Evolutionary conservation across 2,113 vertebrate species (phyloP).

Genomic region (Haemorhous mexicanus): DNA sequence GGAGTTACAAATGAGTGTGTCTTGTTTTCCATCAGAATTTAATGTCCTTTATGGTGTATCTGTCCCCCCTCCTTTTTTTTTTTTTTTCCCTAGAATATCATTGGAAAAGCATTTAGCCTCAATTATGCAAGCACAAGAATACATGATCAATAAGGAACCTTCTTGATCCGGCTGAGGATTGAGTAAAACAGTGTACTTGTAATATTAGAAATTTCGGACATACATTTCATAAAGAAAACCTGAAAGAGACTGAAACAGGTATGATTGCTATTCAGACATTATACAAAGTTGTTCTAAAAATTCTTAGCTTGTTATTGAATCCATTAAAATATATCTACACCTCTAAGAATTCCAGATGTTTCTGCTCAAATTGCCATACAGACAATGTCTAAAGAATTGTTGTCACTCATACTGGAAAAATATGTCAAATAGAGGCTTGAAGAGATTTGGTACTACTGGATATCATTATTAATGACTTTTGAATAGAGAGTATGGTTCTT

Average conservation of each 20-base stretch:
- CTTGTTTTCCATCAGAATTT: background rate
- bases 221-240: background rate
- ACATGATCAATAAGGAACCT: background rate
- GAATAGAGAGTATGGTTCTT: background rate
- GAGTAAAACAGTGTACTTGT: background rate
- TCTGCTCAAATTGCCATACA: background rate
- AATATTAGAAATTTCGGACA: background rate
- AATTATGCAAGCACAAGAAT: background rate
- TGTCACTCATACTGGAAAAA: background rate
- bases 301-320: background rate
- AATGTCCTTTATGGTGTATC: background rate
- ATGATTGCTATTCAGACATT: background rate
- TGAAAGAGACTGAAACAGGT: background rate
- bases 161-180: background rate
- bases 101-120: background rate
- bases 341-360: background rate
- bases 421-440: background rate
- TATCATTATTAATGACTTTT: background rate
- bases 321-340: background rate
- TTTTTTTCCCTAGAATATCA: background rate
- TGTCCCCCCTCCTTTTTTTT: accelerated
- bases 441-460: background rate
- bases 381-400: background rate
- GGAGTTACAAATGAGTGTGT: background rate
- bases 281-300: background rate